Evolutionary conservation across 2,888 invertebrate species (phyloP).

Genomic region (Chaetoderma sp.): DNA sequence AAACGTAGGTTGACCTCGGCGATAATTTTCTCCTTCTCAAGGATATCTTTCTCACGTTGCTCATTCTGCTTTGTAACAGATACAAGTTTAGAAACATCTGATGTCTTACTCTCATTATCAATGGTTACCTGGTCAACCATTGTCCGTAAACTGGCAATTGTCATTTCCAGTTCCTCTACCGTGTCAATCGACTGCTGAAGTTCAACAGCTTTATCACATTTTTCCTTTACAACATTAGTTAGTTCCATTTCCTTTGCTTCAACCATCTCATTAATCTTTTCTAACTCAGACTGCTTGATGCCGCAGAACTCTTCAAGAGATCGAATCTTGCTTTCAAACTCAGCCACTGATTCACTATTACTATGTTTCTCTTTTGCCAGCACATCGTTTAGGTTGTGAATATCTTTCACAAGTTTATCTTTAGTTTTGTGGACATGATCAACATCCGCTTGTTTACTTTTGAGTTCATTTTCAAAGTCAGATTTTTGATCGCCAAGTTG

Average conservation of each 20-base stretch:
- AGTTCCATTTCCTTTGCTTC: constrained; percentile 9
- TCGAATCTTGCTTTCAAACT: no score
- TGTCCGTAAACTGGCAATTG: constrained; percentile 39
- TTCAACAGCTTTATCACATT: constrained; percentile 72
- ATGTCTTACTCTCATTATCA: constrained; percentile 37
- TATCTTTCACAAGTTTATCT: not conserved
- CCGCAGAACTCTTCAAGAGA: constrained; percentile 9
- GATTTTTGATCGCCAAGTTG: not conserved
- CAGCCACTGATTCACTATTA: constrained; percentile 12
- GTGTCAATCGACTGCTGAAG: not conserved
- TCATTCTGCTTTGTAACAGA: not conserved
- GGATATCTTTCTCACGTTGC: no score
- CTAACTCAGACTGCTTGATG: constrained; percentile 2
- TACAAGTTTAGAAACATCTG: not conserved
- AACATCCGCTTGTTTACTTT: constrained; percentile 1
- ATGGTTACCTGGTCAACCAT: constrained; percentile 42
- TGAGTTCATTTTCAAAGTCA: constrained; percentile 2
- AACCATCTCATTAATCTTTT: not conserved
- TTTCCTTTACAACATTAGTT: constrained; percentile 72
- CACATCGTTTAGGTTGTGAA: constrained; percentile 16
- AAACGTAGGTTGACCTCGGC: no score
- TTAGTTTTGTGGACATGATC: constrained; percentile 10
- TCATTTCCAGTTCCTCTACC: constrained; percentile 25
- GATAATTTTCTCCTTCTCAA: no score
- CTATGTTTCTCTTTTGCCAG: constrained; percentile 22